phyloP scores from a whole-genome alignment of 1,140 invertebrate species.

The Dreissena rostriformis region DNA sequence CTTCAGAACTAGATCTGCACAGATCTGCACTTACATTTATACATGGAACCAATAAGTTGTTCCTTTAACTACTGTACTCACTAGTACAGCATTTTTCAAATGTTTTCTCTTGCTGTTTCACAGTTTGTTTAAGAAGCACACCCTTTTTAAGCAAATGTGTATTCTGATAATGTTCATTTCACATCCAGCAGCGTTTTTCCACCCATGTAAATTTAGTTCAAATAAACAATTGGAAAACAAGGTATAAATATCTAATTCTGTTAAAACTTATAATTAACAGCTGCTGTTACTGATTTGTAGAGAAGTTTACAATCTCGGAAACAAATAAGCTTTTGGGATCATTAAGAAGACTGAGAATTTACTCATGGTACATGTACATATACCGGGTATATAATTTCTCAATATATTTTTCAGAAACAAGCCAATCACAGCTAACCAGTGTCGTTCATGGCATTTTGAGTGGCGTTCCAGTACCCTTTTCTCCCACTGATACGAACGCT shows the following conservation, averaged over 20 bases:
- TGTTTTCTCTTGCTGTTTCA: no score
- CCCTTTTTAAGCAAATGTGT: no score
- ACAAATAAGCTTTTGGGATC: background rate
- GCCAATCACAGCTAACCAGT: slow-evolving; percentile 49
- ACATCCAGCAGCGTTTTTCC: no score
- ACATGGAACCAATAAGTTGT: no score
- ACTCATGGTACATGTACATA: background rate
- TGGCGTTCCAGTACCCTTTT: slow-evolving; percentile 87
- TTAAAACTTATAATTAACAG: background rate
- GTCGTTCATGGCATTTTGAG: slow-evolving; percentile 86
- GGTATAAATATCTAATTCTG: background rate
- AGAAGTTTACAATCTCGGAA: background rate
- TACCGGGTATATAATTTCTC: background rate
- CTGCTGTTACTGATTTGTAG: background rate
- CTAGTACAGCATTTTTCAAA: no score
- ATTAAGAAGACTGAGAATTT: background rate
- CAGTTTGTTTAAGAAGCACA: no score
- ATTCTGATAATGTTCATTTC: no score
- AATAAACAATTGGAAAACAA: no score
- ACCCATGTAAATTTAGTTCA: no score
- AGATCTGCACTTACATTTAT: no score
- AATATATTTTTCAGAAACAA: slow-evolving; percentile 57
- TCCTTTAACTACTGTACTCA: no score
- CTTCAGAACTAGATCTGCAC: no score
- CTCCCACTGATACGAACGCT: slow-evolving; percentile 86